Evolutionary conservation across 2,888 invertebrate genomes (phyloP), one percentile per base, ranked within the genome.

Genomic region (Ormyrus thymus): DNA sequence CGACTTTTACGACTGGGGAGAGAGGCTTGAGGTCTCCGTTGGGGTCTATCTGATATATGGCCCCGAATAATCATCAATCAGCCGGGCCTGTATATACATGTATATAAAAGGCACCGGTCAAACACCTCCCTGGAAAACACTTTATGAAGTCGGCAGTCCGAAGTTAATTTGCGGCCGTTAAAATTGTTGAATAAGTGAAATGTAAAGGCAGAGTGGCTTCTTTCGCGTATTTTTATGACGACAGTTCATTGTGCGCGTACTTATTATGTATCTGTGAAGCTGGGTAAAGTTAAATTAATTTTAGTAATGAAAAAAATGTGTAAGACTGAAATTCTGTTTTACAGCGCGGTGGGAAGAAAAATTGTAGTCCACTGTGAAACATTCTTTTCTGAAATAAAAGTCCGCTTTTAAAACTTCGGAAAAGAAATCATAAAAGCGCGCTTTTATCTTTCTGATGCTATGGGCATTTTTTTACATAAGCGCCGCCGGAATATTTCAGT

Each of bases 61-160:
- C 45, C 62, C 13, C 66, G 53, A 76, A 76, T 79, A 79, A 79
- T 79, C 72, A 72, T 79, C 62, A 79, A 75, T 75, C 79, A 79
- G 65, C 13, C n/a, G 9, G 56, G 45, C 11, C 15, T 45, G 51
- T 46, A 43, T 51, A 71, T 6, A 10, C 58, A 6, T 7, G 13
- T 29, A 50, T 15, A 64, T 15, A 53, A 71, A 59, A 55, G 11
- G 58, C 59, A 48, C 15, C 66, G 74, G 46, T 65, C 59, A 66
- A 71, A 45, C 15, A 15, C 15, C 13, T 43, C 53, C 11, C 4
- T 48, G 8, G 7, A 59, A 51, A 72, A 62, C 45, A 46, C 53
- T 62, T 72, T 62, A 46, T 6, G 50, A 43, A 43, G 48, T 51
- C 45, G 61, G 13, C 48, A 15, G 15, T 8, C 29, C 10, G 29